phyloP scores from a whole-genome alignment of 2,797 vertebrate genomes.

The Podarcis siculus region DNA sequence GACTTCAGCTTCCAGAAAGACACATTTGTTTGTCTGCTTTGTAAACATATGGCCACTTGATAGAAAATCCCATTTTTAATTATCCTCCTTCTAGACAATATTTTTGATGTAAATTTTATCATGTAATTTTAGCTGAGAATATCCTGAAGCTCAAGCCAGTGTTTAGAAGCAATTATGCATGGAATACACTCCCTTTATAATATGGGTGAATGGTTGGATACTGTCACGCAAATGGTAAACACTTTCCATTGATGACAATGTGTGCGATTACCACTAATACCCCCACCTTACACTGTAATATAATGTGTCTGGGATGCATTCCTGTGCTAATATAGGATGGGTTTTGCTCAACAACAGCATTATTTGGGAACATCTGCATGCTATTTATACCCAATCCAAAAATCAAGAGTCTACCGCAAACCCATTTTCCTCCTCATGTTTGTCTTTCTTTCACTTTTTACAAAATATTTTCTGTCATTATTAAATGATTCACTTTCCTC shows the following conservation, averaged over 20 bases:
- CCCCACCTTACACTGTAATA: not conserved
- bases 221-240: not conserved
- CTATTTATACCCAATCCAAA: not conserved
- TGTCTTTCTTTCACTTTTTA: not conserved
- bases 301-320: not conserved
- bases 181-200: not conserved
- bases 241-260: not conserved
- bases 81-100: not conserved
- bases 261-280: not conserved
- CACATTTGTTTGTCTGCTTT: not conserved
- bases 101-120: not conserved
- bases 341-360: not conserved
- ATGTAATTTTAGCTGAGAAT: not conserved
- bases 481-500: too few relatives aligned
- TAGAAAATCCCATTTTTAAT: not conserved
- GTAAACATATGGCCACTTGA: not conserved
- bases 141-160: not conserved
- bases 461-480: not conserved
- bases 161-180: not conserved
- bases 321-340: not conserved
- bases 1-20: not conserved
- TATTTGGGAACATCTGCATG: not conserved
- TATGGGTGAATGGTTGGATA: not conserved
- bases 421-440: not conserved
- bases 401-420: not conserved